Conservation (phyloP, 2,888 invertebrate species). For the Tribolium freemani region DNA sequence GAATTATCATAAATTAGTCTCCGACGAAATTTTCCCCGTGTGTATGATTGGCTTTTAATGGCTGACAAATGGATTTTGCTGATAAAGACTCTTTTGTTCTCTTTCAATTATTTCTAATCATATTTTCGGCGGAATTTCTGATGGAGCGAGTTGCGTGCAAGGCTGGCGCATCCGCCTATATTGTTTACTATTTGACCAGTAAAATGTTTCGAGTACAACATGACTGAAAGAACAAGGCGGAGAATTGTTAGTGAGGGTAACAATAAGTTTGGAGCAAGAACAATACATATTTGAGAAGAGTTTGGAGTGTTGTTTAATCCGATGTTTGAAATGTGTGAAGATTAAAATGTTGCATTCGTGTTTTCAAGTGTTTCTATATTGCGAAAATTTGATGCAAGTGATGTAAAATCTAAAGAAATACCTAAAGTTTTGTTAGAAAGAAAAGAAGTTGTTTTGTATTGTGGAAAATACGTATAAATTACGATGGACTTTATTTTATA, state of each 20-base stretch:
- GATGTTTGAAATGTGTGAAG: too few relatives aligned
- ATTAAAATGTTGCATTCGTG: too few relatives aligned
- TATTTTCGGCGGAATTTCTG: slow-evolving; percentile 7
- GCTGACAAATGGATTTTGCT: slow-evolving; percentile 16
- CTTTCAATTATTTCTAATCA: slow-evolving; percentile 25
- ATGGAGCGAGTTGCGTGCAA: slow-evolving; percentile 3
- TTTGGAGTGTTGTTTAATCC: too few relatives aligned
- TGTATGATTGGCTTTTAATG: slow-evolving; percentile 36
- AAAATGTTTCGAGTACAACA: too few relatives aligned
- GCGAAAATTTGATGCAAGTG: too few relatives aligned
- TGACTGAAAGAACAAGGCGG: not conserved
- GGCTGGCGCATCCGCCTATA: slow-evolving; percentile 14
- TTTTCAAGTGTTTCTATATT: too few relatives aligned
- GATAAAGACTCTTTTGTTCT: slow-evolving; percentile 25
- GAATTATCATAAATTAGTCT: slow-evolving; percentile 33
- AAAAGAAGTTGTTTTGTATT: too few relatives aligned
- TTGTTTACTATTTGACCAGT: not conserved
- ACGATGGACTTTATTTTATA: too few relatives aligned
- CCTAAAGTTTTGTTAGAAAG: too few relatives aligned
- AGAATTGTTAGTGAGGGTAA: not conserved
- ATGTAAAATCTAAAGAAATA: too few relatives aligned
- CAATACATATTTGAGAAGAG: too few relatives aligned
- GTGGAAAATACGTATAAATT: too few relatives aligned
- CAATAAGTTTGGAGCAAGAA: not conserved
- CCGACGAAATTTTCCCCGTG: slow-evolving; percentile 22